Conservation (phyloP, 2,113 vertebrate genomes). For the Clarias gariepinus region DNA sequence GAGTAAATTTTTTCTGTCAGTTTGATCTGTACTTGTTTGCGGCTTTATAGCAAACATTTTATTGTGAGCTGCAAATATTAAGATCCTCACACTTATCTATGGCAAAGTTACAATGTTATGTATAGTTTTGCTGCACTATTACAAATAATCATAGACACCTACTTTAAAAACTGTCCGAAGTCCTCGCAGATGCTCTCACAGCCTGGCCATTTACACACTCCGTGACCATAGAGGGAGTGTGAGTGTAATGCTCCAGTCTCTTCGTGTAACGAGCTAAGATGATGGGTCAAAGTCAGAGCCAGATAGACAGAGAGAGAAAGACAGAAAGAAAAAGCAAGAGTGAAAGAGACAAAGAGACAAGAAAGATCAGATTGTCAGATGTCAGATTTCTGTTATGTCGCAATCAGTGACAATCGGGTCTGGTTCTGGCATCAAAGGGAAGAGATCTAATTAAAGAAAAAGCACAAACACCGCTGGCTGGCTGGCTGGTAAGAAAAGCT, state of each 20-base stretch:
- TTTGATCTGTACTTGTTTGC: neutral
- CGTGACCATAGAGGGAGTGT: constrained; percentile 97
- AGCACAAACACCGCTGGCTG: neutral
- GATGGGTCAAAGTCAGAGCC: constrained; percentile 10
- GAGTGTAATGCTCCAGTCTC: constrained; percentile 93
- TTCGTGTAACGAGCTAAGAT: constrained; percentile 90
- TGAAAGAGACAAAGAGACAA: constrained; percentile 28
- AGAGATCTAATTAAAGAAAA: constrained; percentile 82
- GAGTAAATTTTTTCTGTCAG: neutral
- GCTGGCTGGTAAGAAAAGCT: constrained; percentile 1
- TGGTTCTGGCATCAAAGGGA: constrained; percentile 76
- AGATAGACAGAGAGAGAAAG: constrained; percentile 12
- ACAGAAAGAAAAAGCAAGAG: constrained; percentile 18
- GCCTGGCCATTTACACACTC: constrained; percentile 99
- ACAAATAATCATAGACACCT: constrained; percentile 65
- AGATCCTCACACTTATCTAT: neutral
- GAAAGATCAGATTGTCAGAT: constrained; percentile 1
- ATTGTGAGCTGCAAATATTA: neutral
- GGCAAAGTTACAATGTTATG: constrained; percentile 16
- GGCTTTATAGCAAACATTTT: neutral
- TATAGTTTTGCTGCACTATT: neutral
- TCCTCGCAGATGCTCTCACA: constrained; percentile 99
- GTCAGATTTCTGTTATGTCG: constrained; percentile 83
- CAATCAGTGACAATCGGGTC: constrained; percentile 81
- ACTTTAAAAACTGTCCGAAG: constrained; percentile 99